These are phyloP conservation scores for Diceros bicornis DNA, from an alignment of 2,797 vertebrate species.

Conservation along the genomic window DNA sequence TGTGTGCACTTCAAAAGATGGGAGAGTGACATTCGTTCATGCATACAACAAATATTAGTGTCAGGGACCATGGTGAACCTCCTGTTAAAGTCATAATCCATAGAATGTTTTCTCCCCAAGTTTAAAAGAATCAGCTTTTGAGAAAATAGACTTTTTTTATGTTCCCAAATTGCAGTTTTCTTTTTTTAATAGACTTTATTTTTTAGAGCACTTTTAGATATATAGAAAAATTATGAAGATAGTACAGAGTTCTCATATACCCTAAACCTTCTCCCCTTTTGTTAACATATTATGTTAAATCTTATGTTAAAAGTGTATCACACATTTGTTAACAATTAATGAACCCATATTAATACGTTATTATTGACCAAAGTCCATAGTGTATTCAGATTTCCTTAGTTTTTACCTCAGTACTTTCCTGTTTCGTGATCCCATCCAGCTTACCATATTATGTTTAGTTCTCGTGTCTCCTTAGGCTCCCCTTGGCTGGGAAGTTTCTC, in stretches of 20 bases:
- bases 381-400: neutral
- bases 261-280: neutral
- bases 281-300: neutral
- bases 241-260: neutral
- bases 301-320: neutral
- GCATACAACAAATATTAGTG: neutral
- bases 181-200: neutral
- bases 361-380: neutral
- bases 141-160: neutral
- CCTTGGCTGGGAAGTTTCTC: neutral
- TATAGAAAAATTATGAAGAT: neutral
- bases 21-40: neutral
- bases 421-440: neutral
- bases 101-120: neutral
- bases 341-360: neutral
- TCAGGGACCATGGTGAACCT: neutral
- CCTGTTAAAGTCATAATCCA: neutral
- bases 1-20: neutral
- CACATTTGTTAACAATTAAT: neutral
- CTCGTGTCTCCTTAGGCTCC: neutral
- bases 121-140: neutral
- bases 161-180: neutral
- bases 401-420: neutral
- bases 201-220: slow-evolving; percentile 25
- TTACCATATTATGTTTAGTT: neutral